These are phyloP conservation scores for Pammene aurita DNA, from an alignment of 2,888 invertebrate species.

Conservation along the genomic window DNA sequence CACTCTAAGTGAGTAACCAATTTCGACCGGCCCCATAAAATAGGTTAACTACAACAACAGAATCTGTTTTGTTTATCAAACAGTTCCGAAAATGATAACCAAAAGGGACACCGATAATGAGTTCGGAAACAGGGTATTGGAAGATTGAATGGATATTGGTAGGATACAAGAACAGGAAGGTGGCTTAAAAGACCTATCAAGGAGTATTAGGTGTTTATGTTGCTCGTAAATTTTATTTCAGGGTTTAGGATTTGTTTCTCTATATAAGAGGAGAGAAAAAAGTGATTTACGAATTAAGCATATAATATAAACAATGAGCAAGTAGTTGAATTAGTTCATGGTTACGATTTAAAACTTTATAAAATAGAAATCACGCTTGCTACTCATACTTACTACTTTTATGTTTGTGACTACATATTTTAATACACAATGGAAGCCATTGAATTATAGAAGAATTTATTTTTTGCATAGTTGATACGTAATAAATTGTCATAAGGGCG, in stretches of 20 bases:
- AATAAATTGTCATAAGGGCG: too few species aligned
- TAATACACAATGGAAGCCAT: too few species aligned
- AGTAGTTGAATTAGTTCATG: too few species aligned
- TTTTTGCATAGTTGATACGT: too few species aligned
- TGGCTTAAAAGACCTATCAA: conserved; percentile 25
- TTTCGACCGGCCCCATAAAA: not conserved
- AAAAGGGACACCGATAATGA: conserved; percentile 25
- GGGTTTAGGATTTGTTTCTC: not conserved
- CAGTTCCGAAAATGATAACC: conserved; percentile 17
- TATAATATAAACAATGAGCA: too few species aligned
- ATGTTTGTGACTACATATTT: too few species aligned
- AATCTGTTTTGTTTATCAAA: conserved; percentile 14
- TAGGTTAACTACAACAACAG: not conserved
- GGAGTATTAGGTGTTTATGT: conserved; percentile 17
- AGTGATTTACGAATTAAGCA: too few species aligned
- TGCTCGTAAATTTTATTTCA: not conserved
- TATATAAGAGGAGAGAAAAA: not conserved
- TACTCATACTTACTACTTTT: too few species aligned
- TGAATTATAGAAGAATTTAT: too few species aligned
- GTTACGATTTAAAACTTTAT: too few species aligned
- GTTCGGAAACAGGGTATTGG: conserved; percentile 26
- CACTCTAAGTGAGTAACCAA: too few species aligned
- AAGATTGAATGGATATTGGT: conserved; percentile 39
- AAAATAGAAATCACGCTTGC: too few species aligned
- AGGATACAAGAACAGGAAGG: conserved; percentile 22